Percentiles rank a stretch among this genome's conserved stretches.
phyloP scores from a whole-genome alignment of 2,113 vertebrate species.

The Piaya cayana region DNA sequence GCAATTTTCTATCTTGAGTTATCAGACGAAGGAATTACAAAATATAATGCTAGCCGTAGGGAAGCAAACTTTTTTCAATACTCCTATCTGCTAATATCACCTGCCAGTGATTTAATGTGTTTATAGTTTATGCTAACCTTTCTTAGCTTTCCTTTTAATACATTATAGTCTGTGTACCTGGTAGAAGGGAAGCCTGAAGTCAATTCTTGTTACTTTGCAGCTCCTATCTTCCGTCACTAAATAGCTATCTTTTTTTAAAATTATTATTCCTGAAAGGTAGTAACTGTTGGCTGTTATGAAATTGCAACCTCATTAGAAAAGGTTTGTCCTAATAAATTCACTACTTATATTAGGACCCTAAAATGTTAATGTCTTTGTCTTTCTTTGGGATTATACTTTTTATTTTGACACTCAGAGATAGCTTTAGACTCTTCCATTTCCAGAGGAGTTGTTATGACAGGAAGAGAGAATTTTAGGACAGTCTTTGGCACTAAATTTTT shows the following conservation, averaged over 20 bases:
- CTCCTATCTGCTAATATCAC: constrained; percentile 47
- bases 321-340: neutral
- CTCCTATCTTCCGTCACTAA: neutral
- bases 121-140: constrained; percentile 51
- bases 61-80: constrained; percentile 11
- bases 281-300: constrained; percentile 1
- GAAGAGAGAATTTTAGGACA: neutral
- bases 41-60: constrained; percentile 31
- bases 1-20: constrained; percentile 21
- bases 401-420: neutral
- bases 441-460: neutral
- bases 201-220: neutral
- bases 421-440: neutral
- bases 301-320: constrained; percentile 6
- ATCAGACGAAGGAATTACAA: constrained; percentile 46
- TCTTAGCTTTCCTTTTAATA: constrained; percentile 28
- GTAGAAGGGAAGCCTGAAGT: constrained; percentile 20
- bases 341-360: neutral
- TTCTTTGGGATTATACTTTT: neutral
- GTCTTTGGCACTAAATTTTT: neutral
- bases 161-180: neutral
- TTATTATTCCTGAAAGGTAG: neutral
- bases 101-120: constrained; percentile 49
- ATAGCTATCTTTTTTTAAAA: constrained; percentile 3
- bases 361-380: neutral